Evolutionary conservation across 2,888 invertebrate species (phyloP).

Genomic region (Cheilosia soror): DNA sequence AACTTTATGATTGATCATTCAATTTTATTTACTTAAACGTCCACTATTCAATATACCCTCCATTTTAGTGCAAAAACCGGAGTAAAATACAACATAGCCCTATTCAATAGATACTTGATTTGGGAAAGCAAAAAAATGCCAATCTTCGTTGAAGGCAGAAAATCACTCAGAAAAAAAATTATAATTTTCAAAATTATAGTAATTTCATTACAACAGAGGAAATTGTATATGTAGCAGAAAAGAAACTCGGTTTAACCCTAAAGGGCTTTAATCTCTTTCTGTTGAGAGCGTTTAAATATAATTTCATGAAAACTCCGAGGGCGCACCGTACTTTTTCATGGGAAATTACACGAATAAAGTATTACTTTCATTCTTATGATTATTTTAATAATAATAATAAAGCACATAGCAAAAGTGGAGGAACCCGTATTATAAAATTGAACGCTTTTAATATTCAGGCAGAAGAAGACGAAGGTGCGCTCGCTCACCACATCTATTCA

Average conservation of each 20-base stretch:
- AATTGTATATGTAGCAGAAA: slow-evolving; percentile 22
- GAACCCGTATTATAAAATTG: slow-evolving; percentile 59
- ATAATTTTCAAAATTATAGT: slow-evolving; percentile 74
- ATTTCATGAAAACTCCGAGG: slow-evolving; percentile 49
- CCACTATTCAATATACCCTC: slow-evolving; percentile 30
- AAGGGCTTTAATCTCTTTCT: slow-evolving; percentile 44
- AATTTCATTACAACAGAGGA: slow-evolving; percentile 59
- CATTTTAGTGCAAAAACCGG: neutral
- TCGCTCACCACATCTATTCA: slow-evolving; percentile 9
- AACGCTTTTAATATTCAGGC: slow-evolving; percentile 69
- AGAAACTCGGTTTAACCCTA: slow-evolving; percentile 50
- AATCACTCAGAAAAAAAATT: slow-evolving; percentile 42
- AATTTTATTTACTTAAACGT: slow-evolving; percentile 57
- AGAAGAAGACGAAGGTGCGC: slow-evolving; percentile 11
- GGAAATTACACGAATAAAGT: slow-evolving; percentile 68
- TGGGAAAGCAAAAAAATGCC: neutral
- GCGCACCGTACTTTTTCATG: slow-evolving; percentile 32
- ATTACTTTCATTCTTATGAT: slow-evolving; percentile 67
- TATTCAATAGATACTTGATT: slow-evolving; percentile 53
- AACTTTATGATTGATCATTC: slow-evolving; percentile 21
- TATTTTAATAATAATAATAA: slow-evolving; percentile 75
- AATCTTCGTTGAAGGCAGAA: slow-evolving; percentile 7
- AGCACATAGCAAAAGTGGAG: slow-evolving; percentile 44
- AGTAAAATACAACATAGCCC: slow-evolving; percentile 7
- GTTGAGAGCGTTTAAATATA: slow-evolving; percentile 61